Percentiles rank a stretch among this genome's conserved stretches.
phyloP scores from a whole-genome alignment of 2,797 vertebrate genomes.

The Lutjanus campechanus region DNA sequence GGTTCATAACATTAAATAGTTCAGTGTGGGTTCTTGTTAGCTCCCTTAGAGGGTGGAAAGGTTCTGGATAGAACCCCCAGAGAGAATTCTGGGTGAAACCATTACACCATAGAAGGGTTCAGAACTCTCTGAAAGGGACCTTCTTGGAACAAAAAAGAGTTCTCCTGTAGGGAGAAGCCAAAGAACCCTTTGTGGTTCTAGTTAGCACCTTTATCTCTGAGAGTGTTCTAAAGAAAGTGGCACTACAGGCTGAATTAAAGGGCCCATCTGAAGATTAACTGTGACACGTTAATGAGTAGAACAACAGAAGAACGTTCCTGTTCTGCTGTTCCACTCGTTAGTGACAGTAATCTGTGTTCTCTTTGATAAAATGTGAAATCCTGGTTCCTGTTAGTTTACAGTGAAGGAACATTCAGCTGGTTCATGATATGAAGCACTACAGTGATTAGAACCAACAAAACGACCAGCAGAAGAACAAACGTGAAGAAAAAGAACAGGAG shows the following conservation, averaged over 20 bases:
- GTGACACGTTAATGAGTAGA: background rate
- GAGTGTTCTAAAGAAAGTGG: slow-evolving; percentile 3
- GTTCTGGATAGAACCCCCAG: too few species aligned
- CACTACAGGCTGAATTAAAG: slow-evolving; percentile 8
- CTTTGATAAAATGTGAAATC: slow-evolving; percentile 29
- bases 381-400: slow-evolving; percentile 1
- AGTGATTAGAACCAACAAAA: background rate
- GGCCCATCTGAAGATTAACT: slow-evolving; percentile 32
- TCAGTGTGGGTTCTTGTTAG: too few species aligned
- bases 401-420: too few species aligned
- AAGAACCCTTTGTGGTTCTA: too few species aligned
- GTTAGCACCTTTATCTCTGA: too few species aligned
- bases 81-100: too few species aligned
- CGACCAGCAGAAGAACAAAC: slow-evolving; percentile 31
- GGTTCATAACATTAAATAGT: too few species aligned
- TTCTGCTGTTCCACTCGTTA: background rate
- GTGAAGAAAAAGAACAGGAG: background rate
- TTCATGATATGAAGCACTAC: slow-evolving; percentile 64
- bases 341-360: background rate
- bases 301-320: background rate
- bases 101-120: too few species aligned
- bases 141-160: too few species aligned
- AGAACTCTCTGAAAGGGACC: too few species aligned
- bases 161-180: too few species aligned
- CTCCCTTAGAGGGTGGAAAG: too few species aligned